Evolutionary conservation across 2,113 vertebrate genomes (phyloP).

Genomic region (Felis catus): DNA sequence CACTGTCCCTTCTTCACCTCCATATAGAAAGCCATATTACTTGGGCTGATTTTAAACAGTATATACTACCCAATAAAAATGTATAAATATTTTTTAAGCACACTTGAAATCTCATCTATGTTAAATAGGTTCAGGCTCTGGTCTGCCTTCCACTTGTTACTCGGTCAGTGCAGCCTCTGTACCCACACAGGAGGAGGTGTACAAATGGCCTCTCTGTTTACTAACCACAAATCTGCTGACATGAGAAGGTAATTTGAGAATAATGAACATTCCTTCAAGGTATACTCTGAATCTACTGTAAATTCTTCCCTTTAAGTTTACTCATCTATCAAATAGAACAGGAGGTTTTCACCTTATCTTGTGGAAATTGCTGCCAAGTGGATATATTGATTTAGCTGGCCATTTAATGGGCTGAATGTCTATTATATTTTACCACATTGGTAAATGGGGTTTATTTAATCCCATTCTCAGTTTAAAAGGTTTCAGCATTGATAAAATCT

Average conservation of each 20-base stretch:
- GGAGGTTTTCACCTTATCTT: slow-evolving; percentile 81
- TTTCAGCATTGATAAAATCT: slow-evolving; percentile 86
- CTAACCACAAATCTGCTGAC: slow-evolving; percentile 80
- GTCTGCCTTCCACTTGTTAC: background rate
- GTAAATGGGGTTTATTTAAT: slow-evolving; percentile 85
- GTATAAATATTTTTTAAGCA: background rate
- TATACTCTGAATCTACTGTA: slow-evolving; percentile 76
- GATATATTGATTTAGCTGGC: slow-evolving; percentile 82
- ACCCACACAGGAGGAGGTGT: background rate
- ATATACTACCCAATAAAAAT: background rate
- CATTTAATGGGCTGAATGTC: slow-evolving; percentile 82
- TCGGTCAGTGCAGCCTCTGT: background rate
- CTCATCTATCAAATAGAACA: slow-evolving; percentile 84
- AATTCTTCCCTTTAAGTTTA: slow-evolving; percentile 83
- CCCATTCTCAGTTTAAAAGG: slow-evolving; percentile 81
- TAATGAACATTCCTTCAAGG: slow-evolving; percentile 82
- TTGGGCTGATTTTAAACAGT: background rate
- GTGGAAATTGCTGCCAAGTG: slow-evolving; percentile 81
- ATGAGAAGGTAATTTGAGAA: slow-evolving; percentile 64
- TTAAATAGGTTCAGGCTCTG: background rate
- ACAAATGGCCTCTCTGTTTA: slow-evolving; percentile 49
- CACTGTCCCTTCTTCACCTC: background rate
- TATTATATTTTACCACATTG: slow-evolving; percentile 84
- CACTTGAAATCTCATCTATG: background rate
- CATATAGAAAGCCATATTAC: background rate